These are phyloP conservation scores for Andrena marginata DNA, from an alignment of 2,888 invertebrate species.

Conservation along the genomic window DNA sequence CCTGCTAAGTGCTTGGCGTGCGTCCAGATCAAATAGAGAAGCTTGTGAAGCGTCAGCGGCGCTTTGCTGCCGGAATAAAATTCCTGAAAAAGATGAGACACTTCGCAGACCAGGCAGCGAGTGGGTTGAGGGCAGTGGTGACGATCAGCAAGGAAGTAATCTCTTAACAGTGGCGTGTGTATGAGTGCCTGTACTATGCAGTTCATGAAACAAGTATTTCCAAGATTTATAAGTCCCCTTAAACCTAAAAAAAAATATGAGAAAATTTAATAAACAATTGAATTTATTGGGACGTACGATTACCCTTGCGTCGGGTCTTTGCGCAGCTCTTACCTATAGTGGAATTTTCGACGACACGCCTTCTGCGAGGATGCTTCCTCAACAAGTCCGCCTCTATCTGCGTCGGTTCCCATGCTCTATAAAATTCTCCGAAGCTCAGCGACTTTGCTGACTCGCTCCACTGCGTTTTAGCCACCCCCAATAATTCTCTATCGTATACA, in stretches of 20 bases:
- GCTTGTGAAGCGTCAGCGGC: constrained; percentile 94
- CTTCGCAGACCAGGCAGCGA: constrained; percentile 97
- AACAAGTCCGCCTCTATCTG: constrained; percentile 92
- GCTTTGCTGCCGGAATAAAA: constrained; percentile 96
- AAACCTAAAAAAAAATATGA: constrained; percentile 87
- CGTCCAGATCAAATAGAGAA: constrained; percentile 98
- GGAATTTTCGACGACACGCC: constrained; percentile 92
- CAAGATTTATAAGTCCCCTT: constrained; percentile 97
- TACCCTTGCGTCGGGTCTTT: not conserved
- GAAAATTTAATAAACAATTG: constrained; percentile 8
- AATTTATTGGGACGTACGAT: not conserved
- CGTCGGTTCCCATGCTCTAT: constrained; percentile 91
- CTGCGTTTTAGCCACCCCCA: constrained; percentile 83
- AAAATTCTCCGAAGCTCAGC: constrained; percentile 83
- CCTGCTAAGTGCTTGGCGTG: constrained; percentile 97
- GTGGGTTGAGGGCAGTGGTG: constrained; percentile 93
- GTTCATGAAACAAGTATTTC: constrained; percentile 99
- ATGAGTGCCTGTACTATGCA: constrained; percentile 97
- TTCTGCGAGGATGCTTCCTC: constrained; percentile 91
- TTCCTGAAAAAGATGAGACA: constrained; percentile 98
- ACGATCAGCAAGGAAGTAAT: constrained; percentile 97
- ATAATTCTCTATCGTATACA: constrained; percentile 92
- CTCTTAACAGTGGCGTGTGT: constrained; percentile 96
- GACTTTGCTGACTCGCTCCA: constrained; percentile 84
- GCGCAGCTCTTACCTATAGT: constrained; percentile 88